Evolutionary conservation across 23 tunicate genomes (phyloP), one percentile per base, ranked within the genome.

Genomic region (Oikopleura albicans): DNA sequence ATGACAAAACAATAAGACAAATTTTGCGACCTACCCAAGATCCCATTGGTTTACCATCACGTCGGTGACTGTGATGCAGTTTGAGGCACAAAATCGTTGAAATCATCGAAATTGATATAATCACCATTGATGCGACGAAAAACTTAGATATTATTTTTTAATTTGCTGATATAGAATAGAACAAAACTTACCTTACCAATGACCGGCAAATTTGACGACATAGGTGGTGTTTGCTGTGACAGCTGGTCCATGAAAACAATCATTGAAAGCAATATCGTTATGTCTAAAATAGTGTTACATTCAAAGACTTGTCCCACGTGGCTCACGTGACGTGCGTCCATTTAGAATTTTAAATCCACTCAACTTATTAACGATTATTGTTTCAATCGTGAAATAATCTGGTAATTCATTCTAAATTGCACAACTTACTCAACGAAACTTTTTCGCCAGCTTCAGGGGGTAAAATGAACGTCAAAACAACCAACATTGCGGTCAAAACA

Each of bases 161-260:
- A n/a, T n/a, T n/a, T n/a, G n/a, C n/a, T n/a, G n/a, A n/a, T n/a
- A n/a, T n/a, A n/a, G n/a, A n/a, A n/a, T n/a, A n/a, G n/a, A n/a
- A n/a, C n/a, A n/a, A n/a, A n/a, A n/a, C 63, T 8, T 49, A 49
- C 63, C 63, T 71, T 34, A 29, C 79, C 79, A 29, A 71, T 71
- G 31, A 71, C 79, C 28, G 79, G 79, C 27, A 71, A 29, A 71
- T 29, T 71, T 71, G 79, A 16, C 2, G 79, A 37, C 79, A 71
- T 71, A 2, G 79, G 79, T 27, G 79, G 79, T 71, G 79, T 71
- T 71, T 71, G 79, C 31, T 71, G 79, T 27, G 79, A 71, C 2
- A 71, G 35, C 31, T 71, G 79, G 79, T 71, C 79, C 79, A 71
- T 71, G 79, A 71, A 71, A 71, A 71, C 79, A 29, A 71, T 37